phyloP scores from a whole-genome alignment of 2,113 vertebrate species.

The Podiceps cristatus region DNA sequence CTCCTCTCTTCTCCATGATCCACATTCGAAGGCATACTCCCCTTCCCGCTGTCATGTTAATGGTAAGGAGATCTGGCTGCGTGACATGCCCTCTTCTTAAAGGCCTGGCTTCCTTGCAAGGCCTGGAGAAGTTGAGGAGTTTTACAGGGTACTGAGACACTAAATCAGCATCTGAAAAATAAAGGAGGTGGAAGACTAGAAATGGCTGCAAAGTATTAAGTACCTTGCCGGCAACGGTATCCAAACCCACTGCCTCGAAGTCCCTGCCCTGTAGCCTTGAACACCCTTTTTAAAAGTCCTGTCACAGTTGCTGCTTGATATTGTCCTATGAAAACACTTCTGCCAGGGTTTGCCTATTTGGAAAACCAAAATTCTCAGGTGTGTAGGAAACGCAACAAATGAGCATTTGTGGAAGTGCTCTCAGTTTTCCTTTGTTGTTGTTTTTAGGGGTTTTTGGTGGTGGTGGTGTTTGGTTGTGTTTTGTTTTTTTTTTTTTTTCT shows the following conservation, averaged over 20 bases:
- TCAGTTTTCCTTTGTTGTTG: background rate
- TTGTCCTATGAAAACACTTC: background rate
- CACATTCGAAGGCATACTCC: conserved; percentile 76
- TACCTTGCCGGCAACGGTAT: background rate
- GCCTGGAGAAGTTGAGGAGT: background rate
- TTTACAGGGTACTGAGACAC: background rate
- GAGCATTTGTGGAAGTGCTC: background rate
- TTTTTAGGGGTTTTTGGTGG: too few relatives aligned
- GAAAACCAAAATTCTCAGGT: background rate
- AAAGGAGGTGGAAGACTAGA: background rate
- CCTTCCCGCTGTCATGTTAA: conserved; percentile 74
- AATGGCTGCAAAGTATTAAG: background rate
- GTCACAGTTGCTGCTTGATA: background rate
- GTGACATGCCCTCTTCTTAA: background rate
- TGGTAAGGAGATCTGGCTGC: conserved; percentile 59
- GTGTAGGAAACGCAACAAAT: background rate
- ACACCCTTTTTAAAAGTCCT: background rate
- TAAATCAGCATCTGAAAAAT: background rate
- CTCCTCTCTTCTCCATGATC: conserved; percentile 78
- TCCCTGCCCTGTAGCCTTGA: background rate
- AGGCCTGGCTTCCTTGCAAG: background rate
- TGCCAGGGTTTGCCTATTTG: background rate
- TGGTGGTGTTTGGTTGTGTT: too few relatives aligned
- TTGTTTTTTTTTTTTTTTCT: background rate
- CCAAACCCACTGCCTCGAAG: background rate